A percentile compares a stretch with the other conserved stretches of the same genome.
Evolutionary conservation across 2,113 vertebrate species (phyloP).

Genomic region (Campylomormyrus numenius): DNA sequence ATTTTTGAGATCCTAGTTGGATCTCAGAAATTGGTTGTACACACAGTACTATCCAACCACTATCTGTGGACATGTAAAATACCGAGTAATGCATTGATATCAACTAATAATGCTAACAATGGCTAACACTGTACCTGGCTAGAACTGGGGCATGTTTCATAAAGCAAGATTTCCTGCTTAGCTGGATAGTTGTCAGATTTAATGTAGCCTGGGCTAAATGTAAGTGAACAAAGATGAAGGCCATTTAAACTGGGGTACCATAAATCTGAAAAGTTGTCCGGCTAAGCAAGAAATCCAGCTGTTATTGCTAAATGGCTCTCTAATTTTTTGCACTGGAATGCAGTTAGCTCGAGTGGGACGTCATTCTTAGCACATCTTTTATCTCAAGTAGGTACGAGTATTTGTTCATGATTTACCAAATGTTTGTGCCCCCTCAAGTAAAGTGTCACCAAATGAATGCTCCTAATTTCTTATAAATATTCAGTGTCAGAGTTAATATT

Average conservation of each 20-base stretch:
- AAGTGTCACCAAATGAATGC: not conserved
- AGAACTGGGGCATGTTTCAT: too few relatives aligned
- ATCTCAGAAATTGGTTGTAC: not conserved
- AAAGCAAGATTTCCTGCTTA: too few relatives aligned
- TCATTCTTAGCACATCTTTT: not conserved
- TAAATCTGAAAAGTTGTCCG: too few relatives aligned
- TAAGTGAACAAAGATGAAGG: too few relatives aligned
- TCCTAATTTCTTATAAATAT: not conserved
- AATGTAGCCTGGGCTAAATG: too few relatives aligned
- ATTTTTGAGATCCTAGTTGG: not conserved
- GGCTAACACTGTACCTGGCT: not conserved
- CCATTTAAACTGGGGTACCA: too few relatives aligned
- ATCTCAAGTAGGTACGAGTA: not conserved
- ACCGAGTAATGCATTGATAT: not conserved
- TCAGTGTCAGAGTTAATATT: not conserved
- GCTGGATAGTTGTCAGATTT: too few relatives aligned
- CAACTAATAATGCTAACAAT: not conserved
- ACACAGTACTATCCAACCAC: not conserved
- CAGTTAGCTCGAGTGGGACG: not conserved
- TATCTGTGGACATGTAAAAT: not conserved
- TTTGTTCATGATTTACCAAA: not conserved
- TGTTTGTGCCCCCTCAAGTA: not conserved
- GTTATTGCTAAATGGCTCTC: not conserved
- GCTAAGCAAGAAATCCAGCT: not conserved
- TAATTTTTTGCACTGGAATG: not conserved